Evolutionary conservation across 2,113 vertebrate species (phyloP).

Genomic region (Lagenorhynchus albirostris): DNA sequence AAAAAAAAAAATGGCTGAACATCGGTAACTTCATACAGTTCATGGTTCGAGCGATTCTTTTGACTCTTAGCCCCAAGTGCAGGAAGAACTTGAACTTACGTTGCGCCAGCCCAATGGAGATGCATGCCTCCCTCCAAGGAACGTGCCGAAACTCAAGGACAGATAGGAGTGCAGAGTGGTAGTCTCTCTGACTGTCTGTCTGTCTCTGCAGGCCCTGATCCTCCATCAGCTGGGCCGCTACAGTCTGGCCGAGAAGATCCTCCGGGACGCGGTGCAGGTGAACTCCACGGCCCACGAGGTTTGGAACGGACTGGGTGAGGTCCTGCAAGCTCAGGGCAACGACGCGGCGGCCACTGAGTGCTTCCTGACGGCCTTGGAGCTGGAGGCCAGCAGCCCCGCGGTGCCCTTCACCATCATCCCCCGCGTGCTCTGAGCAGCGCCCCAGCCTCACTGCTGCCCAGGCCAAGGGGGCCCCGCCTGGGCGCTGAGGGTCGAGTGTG

Average conservation of each 20-base stretch:
- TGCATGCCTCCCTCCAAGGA: accelerated
- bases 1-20: neutral
- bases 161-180: neutral
- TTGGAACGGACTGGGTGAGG: constrained; percentile 98
- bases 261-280: constrained; percentile 96
- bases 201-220: constrained; percentile 89
- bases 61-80: neutral
- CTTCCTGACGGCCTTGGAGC: constrained; percentile 96
- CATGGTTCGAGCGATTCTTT: neutral
- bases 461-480: neutral
- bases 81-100: neutral
- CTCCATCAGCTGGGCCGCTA: constrained; percentile 96
- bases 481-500: neutral
- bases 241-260: constrained; percentile 95
- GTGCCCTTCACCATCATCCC: constrained; percentile 98
- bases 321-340: constrained; percentile 97
- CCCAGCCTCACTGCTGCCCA: neutral
- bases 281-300: constrained; percentile 97
- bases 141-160: neutral
- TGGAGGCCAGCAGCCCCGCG: constrained; percentile 97
- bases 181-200: neutral
- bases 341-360: constrained; percentile 94
- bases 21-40: accelerated
- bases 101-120: accelerated
- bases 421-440: constrained; percentile 87